phyloP scores from a whole-genome alignment of 2,113 vertebrate genomes.

The Trematocara stigmaticum region DNA sequence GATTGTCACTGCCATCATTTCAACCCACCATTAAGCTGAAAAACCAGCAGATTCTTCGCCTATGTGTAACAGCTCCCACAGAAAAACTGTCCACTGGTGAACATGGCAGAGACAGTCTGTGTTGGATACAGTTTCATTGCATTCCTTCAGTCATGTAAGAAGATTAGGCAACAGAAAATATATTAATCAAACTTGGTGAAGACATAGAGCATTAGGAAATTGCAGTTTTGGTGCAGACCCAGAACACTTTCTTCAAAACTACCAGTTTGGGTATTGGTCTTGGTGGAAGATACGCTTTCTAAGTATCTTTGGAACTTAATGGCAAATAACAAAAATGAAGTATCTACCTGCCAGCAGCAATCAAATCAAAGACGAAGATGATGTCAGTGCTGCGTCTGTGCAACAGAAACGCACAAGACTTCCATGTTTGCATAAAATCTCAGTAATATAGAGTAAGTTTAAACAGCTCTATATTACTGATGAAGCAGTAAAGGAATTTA shows the following conservation, averaged over 20 bases:
- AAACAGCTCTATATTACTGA: neutral
- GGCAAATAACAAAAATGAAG: neutral
- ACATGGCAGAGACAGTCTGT: neutral
- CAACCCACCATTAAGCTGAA: neutral
- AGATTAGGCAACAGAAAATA: neutral
- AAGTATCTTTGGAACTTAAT: neutral
- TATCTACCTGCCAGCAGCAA: neutral
- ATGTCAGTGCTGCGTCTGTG: neutral
- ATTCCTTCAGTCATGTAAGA: neutral
- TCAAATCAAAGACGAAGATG: neutral
- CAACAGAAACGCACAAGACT: neutral
- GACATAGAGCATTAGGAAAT: rapidly evolving
- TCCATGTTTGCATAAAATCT: neutral
- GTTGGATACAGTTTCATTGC: neutral
- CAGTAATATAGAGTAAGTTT: neutral
- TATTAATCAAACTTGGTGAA: neutral
- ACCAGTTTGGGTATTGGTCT: neutral
- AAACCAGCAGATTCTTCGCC: slow-evolving; percentile 11
- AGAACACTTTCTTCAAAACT: neutral
- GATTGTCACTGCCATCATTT: neutral
- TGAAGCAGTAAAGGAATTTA: neutral
- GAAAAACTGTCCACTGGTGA: slow-evolving; percentile 33
- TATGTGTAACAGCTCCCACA: neutral
- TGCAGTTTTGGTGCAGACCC: neutral
- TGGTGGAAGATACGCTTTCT: neutral